phyloP scores from a whole-genome alignment of 2,797 vertebrate genomes.

The Pseudochaenichthys georgianus region DNA sequence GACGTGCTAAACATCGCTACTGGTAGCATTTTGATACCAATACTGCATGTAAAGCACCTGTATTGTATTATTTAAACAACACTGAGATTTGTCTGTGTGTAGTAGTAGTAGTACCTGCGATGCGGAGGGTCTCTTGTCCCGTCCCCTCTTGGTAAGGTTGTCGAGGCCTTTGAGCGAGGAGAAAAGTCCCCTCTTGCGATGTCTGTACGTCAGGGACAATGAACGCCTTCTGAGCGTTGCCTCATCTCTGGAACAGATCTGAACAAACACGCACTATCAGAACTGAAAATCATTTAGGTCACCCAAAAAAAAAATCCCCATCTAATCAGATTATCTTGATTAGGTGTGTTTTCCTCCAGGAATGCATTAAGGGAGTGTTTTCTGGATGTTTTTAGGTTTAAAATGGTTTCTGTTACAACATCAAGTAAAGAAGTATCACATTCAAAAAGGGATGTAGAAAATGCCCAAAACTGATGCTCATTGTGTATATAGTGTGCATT shows the following conservation, averaged over 20 bases:
- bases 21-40: background rate
- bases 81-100: background rate
- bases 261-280: conserved; percentile 52
- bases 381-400: conserved; percentile 12
- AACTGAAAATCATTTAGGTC: conserved; percentile 25
- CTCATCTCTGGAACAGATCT: conserved; percentile 95
- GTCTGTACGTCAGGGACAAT: conserved; percentile 87
- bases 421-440: conserved; percentile 12
- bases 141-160: conserved; percentile 89
- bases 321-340: conserved; percentile 65
- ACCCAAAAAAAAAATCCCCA: conserved; percentile 7
- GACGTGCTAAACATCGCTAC: background rate
- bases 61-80: background rate
- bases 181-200: conserved; percentile 91
- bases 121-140: conserved; percentile 90
- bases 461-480: background rate
- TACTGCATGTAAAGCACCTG: background rate
- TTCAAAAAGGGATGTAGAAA: background rate
- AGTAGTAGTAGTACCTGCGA: conserved; percentile 85
- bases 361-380: background rate
- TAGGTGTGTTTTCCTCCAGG: conserved; percentile 30
- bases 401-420: conserved; percentile 28
- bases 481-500: background rate
- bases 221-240: conserved; percentile 90
- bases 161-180: conserved; percentile 94